These are phyloP conservation scores for Gymnosoma rotundatum DNA, from an alignment of 2,888 invertebrate genomes.

Conservation along the genomic window DNA sequence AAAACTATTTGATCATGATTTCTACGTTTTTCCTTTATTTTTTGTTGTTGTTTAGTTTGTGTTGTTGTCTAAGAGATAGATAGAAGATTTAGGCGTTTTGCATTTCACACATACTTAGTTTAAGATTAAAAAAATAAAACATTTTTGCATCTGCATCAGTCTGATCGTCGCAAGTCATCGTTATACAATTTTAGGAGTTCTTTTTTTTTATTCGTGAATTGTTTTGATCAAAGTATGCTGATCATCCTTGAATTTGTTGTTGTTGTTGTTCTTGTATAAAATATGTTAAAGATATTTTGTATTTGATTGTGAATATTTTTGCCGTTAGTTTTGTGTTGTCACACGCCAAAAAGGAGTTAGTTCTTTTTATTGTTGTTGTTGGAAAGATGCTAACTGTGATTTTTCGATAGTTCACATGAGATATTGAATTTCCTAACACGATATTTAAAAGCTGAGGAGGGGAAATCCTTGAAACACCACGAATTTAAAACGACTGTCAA, in stretches of 20 bases:
- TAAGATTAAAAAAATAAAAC: slow-evolving; percentile 34
- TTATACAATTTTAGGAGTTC: slow-evolving; percentile 8
- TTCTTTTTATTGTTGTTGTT: slow-evolving; percentile 25
- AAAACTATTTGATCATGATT: slow-evolving; percentile 65
- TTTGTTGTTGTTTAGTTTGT: not conserved
- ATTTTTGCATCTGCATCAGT: slow-evolving; percentile 36
- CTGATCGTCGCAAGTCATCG: slow-evolving; percentile 31
- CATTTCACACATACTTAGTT: slow-evolving; percentile 68
- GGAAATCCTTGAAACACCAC: slow-evolving; percentile 15
- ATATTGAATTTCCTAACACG: slow-evolving; percentile 61
- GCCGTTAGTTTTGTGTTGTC: slow-evolving; percentile 67
- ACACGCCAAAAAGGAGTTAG: slow-evolving; percentile 65
- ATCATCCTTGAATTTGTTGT: slow-evolving; percentile 37
- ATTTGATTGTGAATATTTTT: slow-evolving; percentile 35
- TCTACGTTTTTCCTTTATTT: not conserved
- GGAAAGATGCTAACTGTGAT: slow-evolving; percentile 44
- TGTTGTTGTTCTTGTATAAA: slow-evolving; percentile 15
- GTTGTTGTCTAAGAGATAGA: slow-evolving; percentile 1
- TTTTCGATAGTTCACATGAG: slow-evolving; percentile 65
- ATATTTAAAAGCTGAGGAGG: not conserved
- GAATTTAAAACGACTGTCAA: slow-evolving; percentile 50
- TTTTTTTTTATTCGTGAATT: slow-evolving; percentile 14
- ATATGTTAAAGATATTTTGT: slow-evolving; percentile 28
- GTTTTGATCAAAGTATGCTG: slow-evolving; percentile 31
- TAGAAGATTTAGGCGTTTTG: slow-evolving; percentile 61